These are phyloP conservation scores for Sarcophaga bullata DNA, from an alignment of 1,140 invertebrate species.

Conservation along the genomic window DNA sequence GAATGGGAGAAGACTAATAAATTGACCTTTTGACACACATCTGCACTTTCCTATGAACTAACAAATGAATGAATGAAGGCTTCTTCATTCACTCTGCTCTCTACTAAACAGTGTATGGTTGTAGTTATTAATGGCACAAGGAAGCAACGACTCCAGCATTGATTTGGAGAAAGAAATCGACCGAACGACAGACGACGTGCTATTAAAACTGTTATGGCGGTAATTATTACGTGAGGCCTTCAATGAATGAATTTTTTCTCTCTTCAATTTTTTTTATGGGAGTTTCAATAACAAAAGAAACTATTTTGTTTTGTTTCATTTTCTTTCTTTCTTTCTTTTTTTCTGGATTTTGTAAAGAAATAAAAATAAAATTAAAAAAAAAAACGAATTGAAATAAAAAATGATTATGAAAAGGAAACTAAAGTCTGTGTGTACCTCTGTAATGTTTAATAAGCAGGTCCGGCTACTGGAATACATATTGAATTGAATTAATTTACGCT, in stretches of 20 bases:
- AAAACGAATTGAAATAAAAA: not conserved
- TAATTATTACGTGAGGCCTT: constrained; percentile 21
- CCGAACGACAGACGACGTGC: not conserved
- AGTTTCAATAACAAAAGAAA: constrained; percentile 15
- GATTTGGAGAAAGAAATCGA: not conserved
- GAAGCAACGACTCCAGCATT: too few species aligned
- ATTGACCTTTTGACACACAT: constrained; percentile 26
- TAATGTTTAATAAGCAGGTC: constrained; percentile 5
- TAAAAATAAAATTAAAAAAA: not conserved
- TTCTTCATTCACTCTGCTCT: not conserved
- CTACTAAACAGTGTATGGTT: too few species aligned
- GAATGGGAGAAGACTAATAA: constrained; percentile 3
- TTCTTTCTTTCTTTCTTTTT: not conserved
- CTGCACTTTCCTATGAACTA: constrained; percentile 3
- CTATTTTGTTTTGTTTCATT: not conserved
- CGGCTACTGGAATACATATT: constrained; percentile 11
- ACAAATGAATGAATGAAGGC: too few species aligned
- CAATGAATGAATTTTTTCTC: not conserved
- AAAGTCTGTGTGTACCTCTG: not conserved
- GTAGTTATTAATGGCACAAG: too few species aligned
- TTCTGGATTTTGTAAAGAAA: too few species aligned
- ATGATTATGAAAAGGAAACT: not conserved
- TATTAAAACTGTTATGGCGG: constrained; percentile 8
- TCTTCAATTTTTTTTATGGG: not conserved
- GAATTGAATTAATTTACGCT: not conserved